phyloP scores from a whole-genome alignment of 2,113 vertebrate species.

The Lepidothrix coronata region DNA sequence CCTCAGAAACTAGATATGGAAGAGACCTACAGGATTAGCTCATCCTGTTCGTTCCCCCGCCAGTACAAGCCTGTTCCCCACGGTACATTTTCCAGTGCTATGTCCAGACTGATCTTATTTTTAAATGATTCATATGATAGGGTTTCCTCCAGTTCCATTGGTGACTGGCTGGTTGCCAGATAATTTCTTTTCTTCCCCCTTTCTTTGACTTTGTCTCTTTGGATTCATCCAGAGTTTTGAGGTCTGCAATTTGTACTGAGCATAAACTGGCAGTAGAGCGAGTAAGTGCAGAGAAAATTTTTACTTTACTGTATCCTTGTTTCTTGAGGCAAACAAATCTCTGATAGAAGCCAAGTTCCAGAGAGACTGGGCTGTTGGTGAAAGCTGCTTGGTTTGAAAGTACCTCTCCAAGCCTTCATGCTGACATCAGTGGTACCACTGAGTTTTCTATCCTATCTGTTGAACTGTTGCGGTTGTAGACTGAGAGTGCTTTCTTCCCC shows the following conservation, averaged over 20 bases:
- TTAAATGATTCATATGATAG: slow-evolving; percentile 65
- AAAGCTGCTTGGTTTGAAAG: neutral
- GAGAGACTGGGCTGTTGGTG: neutral
- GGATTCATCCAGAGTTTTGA: slow-evolving; percentile 32
- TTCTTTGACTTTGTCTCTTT: slow-evolving; percentile 35
- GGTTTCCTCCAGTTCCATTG: slow-evolving; percentile 61
- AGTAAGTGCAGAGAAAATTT: neutral
- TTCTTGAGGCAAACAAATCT: slow-evolving; percentile 13
- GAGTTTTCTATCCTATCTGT: neutral
- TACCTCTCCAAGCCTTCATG: neutral
- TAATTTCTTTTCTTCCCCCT: neutral
- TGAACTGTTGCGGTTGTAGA: neutral
- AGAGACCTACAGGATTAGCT: slow-evolving; percentile 63
- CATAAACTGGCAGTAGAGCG: slow-evolving; percentile 1
- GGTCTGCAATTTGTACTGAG: slow-evolving; percentile 13
- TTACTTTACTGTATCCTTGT: neutral
- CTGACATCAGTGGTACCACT: neutral
- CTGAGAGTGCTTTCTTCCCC: neutral
- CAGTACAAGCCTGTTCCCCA: slow-evolving; percentile 61
- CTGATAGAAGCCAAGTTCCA: slow-evolving; percentile 11
- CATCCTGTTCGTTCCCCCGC: slow-evolving; percentile 49
- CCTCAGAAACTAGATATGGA: slow-evolving; percentile 56
- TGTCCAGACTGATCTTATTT: slow-evolving; percentile 64
- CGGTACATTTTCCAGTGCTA: slow-evolving; percentile 66
- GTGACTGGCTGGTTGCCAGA: slow-evolving; percentile 44